Evolutionary conservation across 1,140 invertebrate species (phyloP).

Genomic region (Bombyx mori): DNA sequence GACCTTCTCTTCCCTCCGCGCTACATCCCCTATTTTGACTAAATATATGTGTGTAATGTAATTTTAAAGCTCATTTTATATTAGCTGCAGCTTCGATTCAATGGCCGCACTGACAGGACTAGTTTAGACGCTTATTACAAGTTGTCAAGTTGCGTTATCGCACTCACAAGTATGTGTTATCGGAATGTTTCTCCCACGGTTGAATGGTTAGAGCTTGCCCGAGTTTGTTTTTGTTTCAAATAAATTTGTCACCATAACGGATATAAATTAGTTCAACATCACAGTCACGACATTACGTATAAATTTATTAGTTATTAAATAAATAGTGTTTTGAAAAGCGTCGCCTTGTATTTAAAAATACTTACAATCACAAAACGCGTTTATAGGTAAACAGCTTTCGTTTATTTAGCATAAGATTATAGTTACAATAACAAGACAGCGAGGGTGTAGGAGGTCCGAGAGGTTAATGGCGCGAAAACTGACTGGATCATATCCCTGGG

Average conservation of each 20-base stretch:
- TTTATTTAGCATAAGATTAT: constrained; percentile 15
- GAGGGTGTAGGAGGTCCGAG: constrained; percentile 44
- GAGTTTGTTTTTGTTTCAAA: too few relatives aligned
- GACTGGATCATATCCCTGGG: constrained; percentile 66
- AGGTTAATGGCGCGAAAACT: constrained; percentile 68
- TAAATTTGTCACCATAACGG: too few relatives aligned
- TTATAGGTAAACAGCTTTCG: not conserved
- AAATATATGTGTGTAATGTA: constrained; percentile 9
- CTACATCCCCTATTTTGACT: not conserved
- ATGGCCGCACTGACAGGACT: constrained; percentile 48
- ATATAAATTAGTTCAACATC: too few relatives aligned
- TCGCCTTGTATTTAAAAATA: too few relatives aligned
- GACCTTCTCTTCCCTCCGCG: constrained; percentile 26
- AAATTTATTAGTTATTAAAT: too few relatives aligned
- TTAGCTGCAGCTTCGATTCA: constrained; percentile 36
- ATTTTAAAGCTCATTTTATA: constrained; percentile 24
- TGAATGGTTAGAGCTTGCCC: not conserved
- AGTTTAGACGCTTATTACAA: constrained; percentile 48
- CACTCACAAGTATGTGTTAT: constrained; percentile 40
- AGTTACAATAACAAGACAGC: constrained; percentile 44
- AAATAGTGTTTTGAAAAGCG: too few relatives aligned
- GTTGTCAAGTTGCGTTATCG: constrained; percentile 52
- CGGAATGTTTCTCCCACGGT: constrained; percentile 40
- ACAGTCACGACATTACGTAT: too few relatives aligned
- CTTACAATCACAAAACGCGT: constrained; percentile 27